Percentiles rank a stretch among this genome's conserved stretches.
Evolutionary conservation across 1,140 invertebrate genomes (phyloP).

Genomic region (Sipha flava): DNA sequence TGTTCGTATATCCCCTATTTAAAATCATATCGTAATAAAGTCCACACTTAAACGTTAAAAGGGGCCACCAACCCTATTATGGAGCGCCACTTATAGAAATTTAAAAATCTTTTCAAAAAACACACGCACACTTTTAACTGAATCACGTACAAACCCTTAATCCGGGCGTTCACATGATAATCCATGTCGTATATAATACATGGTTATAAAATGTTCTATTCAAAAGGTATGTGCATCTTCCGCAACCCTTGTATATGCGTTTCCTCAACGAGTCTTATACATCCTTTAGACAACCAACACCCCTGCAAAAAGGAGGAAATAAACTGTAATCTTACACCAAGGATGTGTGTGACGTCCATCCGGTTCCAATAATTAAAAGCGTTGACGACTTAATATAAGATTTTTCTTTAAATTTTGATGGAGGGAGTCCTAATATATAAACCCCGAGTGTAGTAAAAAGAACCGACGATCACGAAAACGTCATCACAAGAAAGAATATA

Average conservation of each 20-base stretch:
- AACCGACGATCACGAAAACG: not conserved
- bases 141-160: conserved; percentile 27
- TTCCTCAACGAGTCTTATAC: not conserved
- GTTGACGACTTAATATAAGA: not conserved
- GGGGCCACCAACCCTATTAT: not conserved
- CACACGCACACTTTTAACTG: not conserved
- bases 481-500: not conserved
- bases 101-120: not conserved
- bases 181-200: not conserved
- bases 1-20: not conserved
- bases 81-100: conserved; percentile 9
- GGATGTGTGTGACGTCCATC: not conserved
- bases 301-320: not conserved
- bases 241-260: not conserved
- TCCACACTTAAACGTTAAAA: not conserved
- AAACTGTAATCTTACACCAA: conserved; percentile 18
- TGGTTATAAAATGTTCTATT: not conserved
- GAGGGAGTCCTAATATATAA: not conserved
- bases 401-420: not conserved
- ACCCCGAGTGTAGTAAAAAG: not conserved
- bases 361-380: conserved; percentile 6
- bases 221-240: not conserved
- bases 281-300: not conserved
- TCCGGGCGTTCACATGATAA: conserved; percentile 18
- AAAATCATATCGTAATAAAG: not conserved